Percentiles rank a stretch among this genome's conserved stretches.
phyloP scores from a whole-genome alignment of 2,797 vertebrate species.

The Tragopan temminckii region DNA sequence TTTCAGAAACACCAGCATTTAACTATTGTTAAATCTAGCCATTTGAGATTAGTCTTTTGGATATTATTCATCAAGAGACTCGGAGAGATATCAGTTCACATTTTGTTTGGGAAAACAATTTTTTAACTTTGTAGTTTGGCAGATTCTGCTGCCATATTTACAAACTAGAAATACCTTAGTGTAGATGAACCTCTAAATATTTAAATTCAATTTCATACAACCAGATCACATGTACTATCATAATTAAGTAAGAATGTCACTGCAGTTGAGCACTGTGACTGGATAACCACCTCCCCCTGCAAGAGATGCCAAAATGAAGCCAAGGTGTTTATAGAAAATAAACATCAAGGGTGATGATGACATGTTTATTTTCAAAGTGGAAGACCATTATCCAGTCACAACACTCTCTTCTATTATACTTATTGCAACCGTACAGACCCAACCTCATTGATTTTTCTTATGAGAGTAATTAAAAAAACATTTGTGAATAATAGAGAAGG shows the following conservation, averaged over 20 bases:
- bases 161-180: conserved; percentile 71
- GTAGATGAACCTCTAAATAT: conserved; percentile 79
- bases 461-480: conserved; percentile 76
- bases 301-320: conserved; percentile 79
- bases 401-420: conserved; percentile 69
- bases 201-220: conserved; percentile 81
- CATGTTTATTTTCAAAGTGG: conserved; percentile 78
- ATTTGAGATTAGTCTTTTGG: background rate
- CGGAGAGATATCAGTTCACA: conserved; percentile 46
- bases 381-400: conserved; percentile 79
- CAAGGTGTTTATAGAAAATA: conserved; percentile 77
- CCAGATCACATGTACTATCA: conserved; percentile 77
- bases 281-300: conserved; percentile 71
- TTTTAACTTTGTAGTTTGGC: conserved; percentile 73
- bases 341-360: conserved; percentile 79
- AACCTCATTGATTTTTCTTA: conserved; percentile 72
- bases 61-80: conserved; percentile 47
- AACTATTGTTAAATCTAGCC: conserved; percentile 39
- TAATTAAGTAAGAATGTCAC: conserved; percentile 80
- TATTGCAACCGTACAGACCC: conserved; percentile 65
- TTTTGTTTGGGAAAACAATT: conserved; percentile 64
- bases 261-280: conserved; percentile 70
- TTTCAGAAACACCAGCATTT: conserved; percentile 28
- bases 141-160: conserved; percentile 70
- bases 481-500: conserved; percentile 74